Evolutionary conservation across 2,113 vertebrate genomes (phyloP), one percentile per base, ranked within the genome.

Genomic region (Sakesphorus luctuosus): DNA sequence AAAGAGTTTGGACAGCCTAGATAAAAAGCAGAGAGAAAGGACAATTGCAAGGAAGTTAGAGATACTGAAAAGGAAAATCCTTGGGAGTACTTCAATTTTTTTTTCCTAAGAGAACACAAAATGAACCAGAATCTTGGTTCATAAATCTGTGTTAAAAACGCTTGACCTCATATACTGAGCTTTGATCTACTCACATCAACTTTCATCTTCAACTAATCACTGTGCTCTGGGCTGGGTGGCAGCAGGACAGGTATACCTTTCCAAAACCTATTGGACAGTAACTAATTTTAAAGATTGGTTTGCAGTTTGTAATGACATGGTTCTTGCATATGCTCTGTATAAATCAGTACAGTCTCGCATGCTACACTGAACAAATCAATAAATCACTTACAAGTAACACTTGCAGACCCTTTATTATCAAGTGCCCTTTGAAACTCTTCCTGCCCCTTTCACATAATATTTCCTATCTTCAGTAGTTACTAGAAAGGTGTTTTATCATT

Each of bases 231-330:
- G 56, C 31, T 92, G 53, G 90, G 79, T 80, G 85, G 90, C 86
- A 93, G 88, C 83, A 89, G 76, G 79, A 96, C 91, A 94, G 86
- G 95, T 92, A 43, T 78, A 96, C 82, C 77, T 56, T 81, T 96
- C 90, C 86, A 79, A 78, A 95, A 87, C 66, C 80, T 89, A 78
- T 38, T 92, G 90, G 94, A 89, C 86, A 94, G 95, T 95, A 90
- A 90, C 90, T 96, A 92, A 97, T 96, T 93, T 82, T 93, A 90
- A 96, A 96, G 95, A 95, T 94, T 93, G 90, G 83, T 87, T 93
- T 95, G 93, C 88, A 92, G 73, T 94, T 92, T 92, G 86, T 62
- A 93, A 89, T 75, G 94, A 66, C 83, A 93, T 4, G 5, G 40
- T n/a, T 94, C 73, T 75, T 94, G 93, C 89, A 56, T 75, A 72